Conservation (phyloP, 2,888 invertebrate genomes). For the Apeira syringaria region DNA sequence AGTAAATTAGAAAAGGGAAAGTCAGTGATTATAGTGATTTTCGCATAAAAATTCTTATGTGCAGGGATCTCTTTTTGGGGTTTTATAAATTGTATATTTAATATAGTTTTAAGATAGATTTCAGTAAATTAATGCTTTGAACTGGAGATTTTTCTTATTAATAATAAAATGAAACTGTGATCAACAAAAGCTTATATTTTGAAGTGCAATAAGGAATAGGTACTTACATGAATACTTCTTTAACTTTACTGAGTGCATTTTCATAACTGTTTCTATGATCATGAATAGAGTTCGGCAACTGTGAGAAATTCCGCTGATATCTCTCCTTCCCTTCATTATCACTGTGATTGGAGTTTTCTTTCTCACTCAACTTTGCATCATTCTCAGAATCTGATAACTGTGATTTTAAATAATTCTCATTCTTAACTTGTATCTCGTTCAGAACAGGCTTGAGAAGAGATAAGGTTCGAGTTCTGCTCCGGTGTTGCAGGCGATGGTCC, state of each 20-base stretch:
- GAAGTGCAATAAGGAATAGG: no score
- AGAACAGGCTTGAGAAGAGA: conserved; percentile 74
- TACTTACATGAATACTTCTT: conserved; percentile 70
- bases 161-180: no score
- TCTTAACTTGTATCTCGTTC: conserved; percentile 72
- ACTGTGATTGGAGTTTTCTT: conserved; percentile 65
- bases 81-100: no score
- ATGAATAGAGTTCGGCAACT: conserved; percentile 55
- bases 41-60: no score
- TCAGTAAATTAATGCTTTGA: no score
- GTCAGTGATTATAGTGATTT: no score
- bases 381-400: conserved; percentile 66
- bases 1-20: no score
- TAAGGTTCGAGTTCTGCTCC: conserved; percentile 58
- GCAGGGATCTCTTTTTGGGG: no score
- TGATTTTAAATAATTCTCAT: conserved; percentile 59
- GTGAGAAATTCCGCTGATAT: conserved; percentile 54
- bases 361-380: conserved; percentile 63
- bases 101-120: no score
- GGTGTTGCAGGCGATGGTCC: conserved; percentile 69
- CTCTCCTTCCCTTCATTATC: conserved; percentile 60
- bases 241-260: conserved; percentile 73
- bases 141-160: no score
- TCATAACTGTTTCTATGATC: conserved; percentile 70
- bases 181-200: no score